Evolutionary conservation across 2,113 vertebrate species (phyloP), one percentile per base, ranked within the genome.

Genomic region (Gila orcuttii): DNA sequence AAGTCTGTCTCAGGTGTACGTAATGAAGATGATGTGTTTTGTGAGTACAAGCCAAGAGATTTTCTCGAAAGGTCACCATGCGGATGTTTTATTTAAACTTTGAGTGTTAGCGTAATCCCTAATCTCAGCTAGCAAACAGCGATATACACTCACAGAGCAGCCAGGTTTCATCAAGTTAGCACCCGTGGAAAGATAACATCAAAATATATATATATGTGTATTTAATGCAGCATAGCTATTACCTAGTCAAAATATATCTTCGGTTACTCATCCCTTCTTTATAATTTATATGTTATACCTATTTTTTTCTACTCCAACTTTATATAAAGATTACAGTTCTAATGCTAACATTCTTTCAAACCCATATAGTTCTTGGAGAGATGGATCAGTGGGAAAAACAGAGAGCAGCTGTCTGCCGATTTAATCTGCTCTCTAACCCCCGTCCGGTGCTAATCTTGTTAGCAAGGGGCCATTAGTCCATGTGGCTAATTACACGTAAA

Each of bases 391-490:
- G 76, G 80, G 84, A 68, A 88, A 92, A 87, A 86, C 87, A 60
- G 42, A 87, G 87, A 90, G 86, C 93, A 93, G 87, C 84, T 93
- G 94, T 71, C 88, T 87, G 28, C n/a, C 21, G 66, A 80, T 91
- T 91, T 92, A 92, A 94, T 94, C 93, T 90, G 36, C 45, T 80
- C 28, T 86, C 76, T 71, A 89, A 25, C 50, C 45, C 79, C 82
- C 23, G 66, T 86, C 85, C 90, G 87, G 88, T 86, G 90, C 87
- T 94, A 95, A 96, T 94, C 95, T 86, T 50, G 85, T 95, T 95
- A 94, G 86, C n/a, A 36, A 75, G 50, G 64, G 85, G 89, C 83
- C 90, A 91, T 93, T 90, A 92, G 89, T 89, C 81, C 86, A 89
- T 80, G 78, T n/a, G 21, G 75, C 83, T 89, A 91, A 91, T 91